Conservation (phyloP, 2,797 vertebrate species). For the Cossypha caffra region DNA sequence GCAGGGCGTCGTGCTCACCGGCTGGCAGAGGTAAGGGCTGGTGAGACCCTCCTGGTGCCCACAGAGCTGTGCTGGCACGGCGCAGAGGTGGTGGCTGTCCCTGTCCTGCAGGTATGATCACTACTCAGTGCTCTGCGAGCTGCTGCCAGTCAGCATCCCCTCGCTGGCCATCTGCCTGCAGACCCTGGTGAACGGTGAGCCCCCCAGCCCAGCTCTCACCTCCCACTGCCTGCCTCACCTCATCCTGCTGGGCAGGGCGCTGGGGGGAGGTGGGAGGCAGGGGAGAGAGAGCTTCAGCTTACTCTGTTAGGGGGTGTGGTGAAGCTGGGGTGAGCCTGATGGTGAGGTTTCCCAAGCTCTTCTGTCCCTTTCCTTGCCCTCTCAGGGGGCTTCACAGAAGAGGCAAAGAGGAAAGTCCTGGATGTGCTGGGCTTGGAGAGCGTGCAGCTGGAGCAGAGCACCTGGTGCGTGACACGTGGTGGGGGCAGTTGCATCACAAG, state of each 20-base stretch:
- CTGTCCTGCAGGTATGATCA: constrained; percentile 75
- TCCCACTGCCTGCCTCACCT: background rate
- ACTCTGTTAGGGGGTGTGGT: accelerated
- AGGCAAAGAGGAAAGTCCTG: constrained; percentile 62
- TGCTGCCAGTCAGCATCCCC: constrained; percentile 78
- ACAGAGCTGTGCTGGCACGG: accelerated
- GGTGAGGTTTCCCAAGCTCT: background rate
- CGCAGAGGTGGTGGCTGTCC: accelerated
- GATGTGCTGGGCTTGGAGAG: constrained; percentile 73
- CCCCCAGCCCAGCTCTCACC: background rate
- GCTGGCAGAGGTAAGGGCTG: constrained; percentile 80
- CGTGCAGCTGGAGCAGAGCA: constrained; percentile 64
- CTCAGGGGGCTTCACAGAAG: constrained; percentile 72
- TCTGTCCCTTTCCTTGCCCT: background rate
- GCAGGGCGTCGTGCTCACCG: constrained; percentile 76
- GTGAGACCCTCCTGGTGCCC: accelerated
- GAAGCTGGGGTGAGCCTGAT: accelerated
- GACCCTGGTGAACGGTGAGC: constrained; percentile 77
- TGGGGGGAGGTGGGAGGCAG: background rate
- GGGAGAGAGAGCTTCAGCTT: background rate
- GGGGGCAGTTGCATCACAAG: accelerated
- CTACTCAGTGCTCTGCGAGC: constrained; percentile 79
- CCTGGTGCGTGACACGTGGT: constrained; percentile 50
- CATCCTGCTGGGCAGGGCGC: accelerated
- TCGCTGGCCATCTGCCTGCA: constrained; percentile 80